Evolutionary conservation across 2,113 vertebrate species (phyloP), one percentile per base, ranked within the genome.

Genomic region (Fregata magnificens): DNA sequence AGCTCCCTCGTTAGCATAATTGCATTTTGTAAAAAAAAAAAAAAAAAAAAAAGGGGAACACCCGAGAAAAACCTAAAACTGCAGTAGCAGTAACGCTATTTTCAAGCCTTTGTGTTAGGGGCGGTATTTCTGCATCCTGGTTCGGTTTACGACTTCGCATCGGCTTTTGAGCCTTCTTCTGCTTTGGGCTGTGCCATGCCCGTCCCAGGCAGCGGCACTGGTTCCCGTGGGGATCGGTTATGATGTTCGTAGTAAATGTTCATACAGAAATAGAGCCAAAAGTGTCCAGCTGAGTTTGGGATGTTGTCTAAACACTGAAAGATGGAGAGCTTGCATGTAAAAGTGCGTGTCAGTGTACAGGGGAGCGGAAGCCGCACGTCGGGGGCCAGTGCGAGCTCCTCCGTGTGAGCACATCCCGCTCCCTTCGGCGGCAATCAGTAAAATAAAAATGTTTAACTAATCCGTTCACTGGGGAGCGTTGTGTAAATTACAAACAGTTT

Each of bases 401-500:
- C 24, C 2, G 0, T 2, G 29, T 63, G 50, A 86, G 77, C 86
- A 28, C 47, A 2, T 79, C 96, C 91, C 7, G 0, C 66, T 96
- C 63, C 63, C 80, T 53, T 74, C 44, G 5, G 89, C 34, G 8
- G 91, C 92, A 86, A 44, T 87, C 70, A 11, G 88, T 20, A 86
- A 84, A 96, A 90, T 96, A 63, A 90, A 95, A 91, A 85, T 91
- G 96, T 97, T 96, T 95, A 92, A 94, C 95, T 91, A 72, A 38
- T 67, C 94, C 93, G 53, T 95, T 95, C 91, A 92, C 81, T 11
- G 59, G 81, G 94, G 91, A 97, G 83, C n/a, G 0, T 24, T 94
- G 95, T 87, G 93, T 95, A 79, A 95, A 95, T 97, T 89, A 77
- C 96, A 95, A 71, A 95, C 96, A 89, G 86, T 96, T 96, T 96